Evolutionary conservation across 2,113 vertebrate genomes (phyloP), one percentile per base, ranked within the genome.

Genomic region (Argyrosomus japonicus): DNA sequence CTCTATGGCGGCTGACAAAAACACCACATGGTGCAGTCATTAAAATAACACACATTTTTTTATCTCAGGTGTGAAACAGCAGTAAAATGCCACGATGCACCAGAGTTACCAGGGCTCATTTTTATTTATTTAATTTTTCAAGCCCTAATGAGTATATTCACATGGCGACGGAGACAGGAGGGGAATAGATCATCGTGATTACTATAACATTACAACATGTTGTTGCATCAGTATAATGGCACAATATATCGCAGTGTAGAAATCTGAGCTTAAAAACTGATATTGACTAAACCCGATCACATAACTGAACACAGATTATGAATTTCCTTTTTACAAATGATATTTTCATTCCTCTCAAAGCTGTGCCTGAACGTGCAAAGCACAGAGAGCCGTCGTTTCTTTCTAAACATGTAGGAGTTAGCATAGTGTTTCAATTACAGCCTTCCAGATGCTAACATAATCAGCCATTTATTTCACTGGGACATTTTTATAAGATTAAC

Each of bases 11-110:
- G 19, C 48, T 54, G 58, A 75, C 36, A 68, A 78, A 70, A 58
- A 29, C 60, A 48, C 45, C n/a, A 14, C 43, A 27, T 47, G 79
- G 29, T 40, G 47, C 68, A 36, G 19, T 75, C 1, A 65, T 72
- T 81, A 68, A 68, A 79, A 60, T 23, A 19, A 45, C 53, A 45
- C 43, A 47, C 19, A 19, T 45, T 45, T 53, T 36, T 45, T 70
- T 4, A 36, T 32, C 13, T 77, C 48, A 78, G 61, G 74, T 67
- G 56, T 36, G 40, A 83, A 82, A 61, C 19, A 50, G 51, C 32
- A 40, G 48, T 25, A 63, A 36, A 80, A 75, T 53, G 56, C 6
- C 3, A 18, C 21, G 29, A 68, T 43, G n/a, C 19, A n/a, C 29
- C 54, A 17, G 4, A 56, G 47, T 47, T 54, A 47, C 19, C 0